phyloP scores from a whole-genome alignment of 1,140 invertebrate species.

The Procambarus virginalis region DNA sequence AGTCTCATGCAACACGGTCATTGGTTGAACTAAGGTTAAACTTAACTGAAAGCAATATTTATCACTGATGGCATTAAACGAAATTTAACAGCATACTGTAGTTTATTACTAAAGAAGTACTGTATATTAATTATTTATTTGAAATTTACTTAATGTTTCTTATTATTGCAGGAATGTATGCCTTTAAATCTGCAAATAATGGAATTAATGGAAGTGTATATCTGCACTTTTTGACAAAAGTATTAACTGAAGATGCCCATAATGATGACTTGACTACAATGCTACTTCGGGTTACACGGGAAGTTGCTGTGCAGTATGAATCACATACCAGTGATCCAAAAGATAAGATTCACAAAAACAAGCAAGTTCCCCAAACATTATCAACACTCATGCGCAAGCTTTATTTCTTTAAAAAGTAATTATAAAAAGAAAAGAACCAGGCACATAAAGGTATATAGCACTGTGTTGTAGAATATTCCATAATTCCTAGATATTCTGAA shows the following conservation, averaged over 20 bases:
- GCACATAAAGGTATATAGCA: too few relatives aligned
- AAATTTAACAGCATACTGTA: too few relatives aligned
- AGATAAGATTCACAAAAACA: slow-evolving; percentile 40
- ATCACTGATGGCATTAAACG: too few relatives aligned
- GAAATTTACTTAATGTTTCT: neutral
- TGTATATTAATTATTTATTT: too few relatives aligned
- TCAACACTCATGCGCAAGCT: slow-evolving; percentile 58
- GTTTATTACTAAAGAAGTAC: too few relatives aligned
- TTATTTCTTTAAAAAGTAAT: slow-evolving; percentile 6
- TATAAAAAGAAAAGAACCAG: too few relatives aligned
- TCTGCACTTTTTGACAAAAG: slow-evolving; percentile 53
- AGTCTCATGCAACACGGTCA: too few relatives aligned
- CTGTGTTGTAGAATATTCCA: too few relatives aligned
- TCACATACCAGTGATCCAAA: neutral
- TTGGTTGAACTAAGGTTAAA: too few relatives aligned
- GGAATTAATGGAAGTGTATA: slow-evolving; percentile 66
- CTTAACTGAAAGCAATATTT: too few relatives aligned
- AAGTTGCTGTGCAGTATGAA: slow-evolving; percentile 50
- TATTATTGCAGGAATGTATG: slow-evolving; percentile 56
- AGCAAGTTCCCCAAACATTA: slow-evolving; percentile 51
- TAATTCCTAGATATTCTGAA: too few relatives aligned
- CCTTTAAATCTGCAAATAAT: slow-evolving; percentile 54
- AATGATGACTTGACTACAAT: slow-evolving; percentile 26
- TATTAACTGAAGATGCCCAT: slow-evolving; percentile 22
- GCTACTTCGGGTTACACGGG: slow-evolving; percentile 49